These are phyloP conservation scores for Moxostoma hubbsi DNA, from an alignment of 2,797 vertebrate genomes.

Conservation along the genomic window DNA sequence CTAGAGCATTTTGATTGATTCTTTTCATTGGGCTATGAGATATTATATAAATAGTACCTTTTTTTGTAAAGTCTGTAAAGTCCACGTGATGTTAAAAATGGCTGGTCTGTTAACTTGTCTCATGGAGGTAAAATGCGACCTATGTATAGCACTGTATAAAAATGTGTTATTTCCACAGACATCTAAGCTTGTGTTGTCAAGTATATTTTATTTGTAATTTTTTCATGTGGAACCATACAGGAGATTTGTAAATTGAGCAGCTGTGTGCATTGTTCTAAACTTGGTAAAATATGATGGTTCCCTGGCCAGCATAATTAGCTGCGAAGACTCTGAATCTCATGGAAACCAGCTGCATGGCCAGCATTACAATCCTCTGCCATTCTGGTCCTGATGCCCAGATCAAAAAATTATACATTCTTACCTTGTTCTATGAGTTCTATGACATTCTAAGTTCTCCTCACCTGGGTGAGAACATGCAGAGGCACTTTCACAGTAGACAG, in stretches of 20 bases:
- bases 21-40: neutral
- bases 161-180: neutral
- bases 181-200: neutral
- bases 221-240: constrained; percentile 21
- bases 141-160: neutral
- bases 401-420: constrained; percentile 76
- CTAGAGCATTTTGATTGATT: constrained; percentile 3
- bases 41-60: neutral
- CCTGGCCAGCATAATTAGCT: constrained; percentile 59
- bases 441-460: constrained; percentile 52
- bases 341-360: constrained; percentile 59
- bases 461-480: constrained; percentile 56
- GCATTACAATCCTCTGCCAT: constrained; percentile 71
- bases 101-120: neutral
- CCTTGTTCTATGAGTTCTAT: constrained; percentile 72
- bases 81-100: too few species aligned
- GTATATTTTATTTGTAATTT: neutral
- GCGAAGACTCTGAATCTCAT: constrained; percentile 59
- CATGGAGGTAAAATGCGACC: neutral
- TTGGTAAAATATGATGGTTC: constrained; percentile 43
- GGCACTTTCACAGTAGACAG: constrained; percentile 41
- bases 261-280: constrained; percentile 52
- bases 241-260: constrained; percentile 43
- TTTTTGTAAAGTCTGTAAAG: too few species aligned
- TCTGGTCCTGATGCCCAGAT: constrained; percentile 72